Evolutionary conservation across 2,113 vertebrate species (phyloP).

Genomic region (Perognathus longimembris): DNA sequence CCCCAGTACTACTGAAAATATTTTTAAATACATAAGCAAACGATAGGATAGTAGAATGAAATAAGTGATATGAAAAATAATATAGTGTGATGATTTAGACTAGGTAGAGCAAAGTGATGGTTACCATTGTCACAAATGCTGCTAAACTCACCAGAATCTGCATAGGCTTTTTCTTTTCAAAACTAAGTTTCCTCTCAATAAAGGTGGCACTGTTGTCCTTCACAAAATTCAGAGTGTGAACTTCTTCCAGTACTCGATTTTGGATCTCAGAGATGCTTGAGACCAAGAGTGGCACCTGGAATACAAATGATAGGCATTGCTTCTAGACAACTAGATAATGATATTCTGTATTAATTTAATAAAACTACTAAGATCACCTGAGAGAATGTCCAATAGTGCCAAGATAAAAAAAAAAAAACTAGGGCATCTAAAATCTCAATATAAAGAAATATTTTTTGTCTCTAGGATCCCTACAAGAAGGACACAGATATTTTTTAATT

Average conservation of each 20-base stretch:
- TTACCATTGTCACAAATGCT: neutral
- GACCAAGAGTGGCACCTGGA: constrained; percentile 87
- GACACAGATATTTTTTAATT: neutral
- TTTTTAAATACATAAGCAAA: neutral
- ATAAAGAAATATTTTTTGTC: neutral
- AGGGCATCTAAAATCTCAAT: neutral
- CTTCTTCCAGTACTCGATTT: constrained; percentile 92
- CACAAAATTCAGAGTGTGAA: constrained; percentile 93
- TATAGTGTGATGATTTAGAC: neutral
- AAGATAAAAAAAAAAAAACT: neutral
- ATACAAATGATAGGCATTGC: constrained; percentile 40
- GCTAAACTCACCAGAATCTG: constrained; percentile 86
- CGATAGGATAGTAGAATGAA: neutral
- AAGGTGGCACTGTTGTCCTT: constrained; percentile 92
- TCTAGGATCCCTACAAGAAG: neutral
- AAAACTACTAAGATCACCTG: neutral
- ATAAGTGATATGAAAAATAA: neutral
- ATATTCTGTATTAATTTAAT: neutral
- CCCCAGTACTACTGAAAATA: neutral
- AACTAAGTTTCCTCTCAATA: constrained; percentile 96
- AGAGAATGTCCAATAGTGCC: neutral
- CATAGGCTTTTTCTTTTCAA: constrained; percentile 93
- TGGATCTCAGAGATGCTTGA: constrained; percentile 93
- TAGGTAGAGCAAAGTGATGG: neutral
- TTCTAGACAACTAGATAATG: neutral